Evolutionary conservation across 2,113 vertebrate species (phyloP).

Genomic region (Lophura nycthemera): DNA sequence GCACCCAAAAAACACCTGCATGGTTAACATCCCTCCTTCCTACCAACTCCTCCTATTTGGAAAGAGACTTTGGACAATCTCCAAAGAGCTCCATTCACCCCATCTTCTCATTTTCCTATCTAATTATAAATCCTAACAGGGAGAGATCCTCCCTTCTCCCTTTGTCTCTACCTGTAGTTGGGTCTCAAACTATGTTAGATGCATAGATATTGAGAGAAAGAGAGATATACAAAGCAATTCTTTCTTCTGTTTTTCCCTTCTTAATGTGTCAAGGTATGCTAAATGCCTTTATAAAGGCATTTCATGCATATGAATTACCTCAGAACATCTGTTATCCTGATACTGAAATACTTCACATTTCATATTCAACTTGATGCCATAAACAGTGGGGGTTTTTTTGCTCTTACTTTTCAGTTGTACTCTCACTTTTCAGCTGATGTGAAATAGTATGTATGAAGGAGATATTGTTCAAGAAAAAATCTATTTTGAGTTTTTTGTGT

Average conservation of each 20-base stretch:
- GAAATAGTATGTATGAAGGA: neutral
- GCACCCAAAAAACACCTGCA: neutral
- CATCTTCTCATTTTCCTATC: neutral
- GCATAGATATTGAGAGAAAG: neutral
- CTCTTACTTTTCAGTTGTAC: neutral
- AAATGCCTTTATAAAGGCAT: neutral
- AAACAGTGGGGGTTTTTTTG: neutral
- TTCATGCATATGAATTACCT: neutral
- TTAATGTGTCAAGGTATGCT: neutral
- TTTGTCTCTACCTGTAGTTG: neutral
- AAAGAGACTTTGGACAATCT: neutral
- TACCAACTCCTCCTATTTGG: neutral
- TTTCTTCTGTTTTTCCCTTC: neutral
- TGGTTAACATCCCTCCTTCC: neutral
- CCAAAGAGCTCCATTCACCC: neutral
- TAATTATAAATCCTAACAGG: neutral
- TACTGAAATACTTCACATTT: neutral
- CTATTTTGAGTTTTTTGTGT: neutral
- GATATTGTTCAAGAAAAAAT: neutral
- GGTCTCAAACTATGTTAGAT: neutral
- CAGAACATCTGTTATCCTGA: neutral
- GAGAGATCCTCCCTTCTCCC: neutral
- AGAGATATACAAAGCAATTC: neutral
- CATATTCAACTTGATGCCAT: neutral
- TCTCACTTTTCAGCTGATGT: neutral